Conservation (phyloP, 2,888 invertebrate genomes). For the Eristalis intricaria region DNA sequence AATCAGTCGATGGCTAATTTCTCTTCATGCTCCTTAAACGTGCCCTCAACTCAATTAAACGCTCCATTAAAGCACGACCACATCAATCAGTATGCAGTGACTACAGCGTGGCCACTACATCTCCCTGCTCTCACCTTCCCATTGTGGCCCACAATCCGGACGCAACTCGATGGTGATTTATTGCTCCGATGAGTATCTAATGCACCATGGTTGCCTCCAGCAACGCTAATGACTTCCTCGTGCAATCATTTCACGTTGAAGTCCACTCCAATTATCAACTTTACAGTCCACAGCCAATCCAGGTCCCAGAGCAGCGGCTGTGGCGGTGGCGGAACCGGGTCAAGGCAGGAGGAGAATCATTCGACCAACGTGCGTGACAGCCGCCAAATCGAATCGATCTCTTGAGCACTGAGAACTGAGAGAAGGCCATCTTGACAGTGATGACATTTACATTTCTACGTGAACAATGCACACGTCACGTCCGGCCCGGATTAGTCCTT, state of each 20-base stretch:
- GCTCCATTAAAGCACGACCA: constrained; percentile 33
- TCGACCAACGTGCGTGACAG: background rate
- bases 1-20: background rate
- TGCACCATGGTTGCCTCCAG: background rate
- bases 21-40: background rate
- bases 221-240: background rate
- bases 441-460: constrained; percentile 39
- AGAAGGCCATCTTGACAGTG: constrained; percentile 1
- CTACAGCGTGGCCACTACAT: background rate
- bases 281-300: background rate
- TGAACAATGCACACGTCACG: constrained; percentile 8
- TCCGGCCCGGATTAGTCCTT: constrained; percentile 21
- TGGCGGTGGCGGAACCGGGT: background rate
- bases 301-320: background rate
- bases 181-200: background rate
- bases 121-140: background rate
- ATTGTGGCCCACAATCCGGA: background rate
- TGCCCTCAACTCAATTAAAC: constrained; percentile 7
- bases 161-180: background rate
- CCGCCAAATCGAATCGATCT: background rate
- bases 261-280: background rate
- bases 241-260: background rate
- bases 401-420: background rate
- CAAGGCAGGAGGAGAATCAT: background rate
- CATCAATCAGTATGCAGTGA: constrained; percentile 5